Evolutionary conservation across 2,113 vertebrate genomes (phyloP), one percentile per base, ranked within the genome.

Genomic region (Otocyon megalotis): DNA sequence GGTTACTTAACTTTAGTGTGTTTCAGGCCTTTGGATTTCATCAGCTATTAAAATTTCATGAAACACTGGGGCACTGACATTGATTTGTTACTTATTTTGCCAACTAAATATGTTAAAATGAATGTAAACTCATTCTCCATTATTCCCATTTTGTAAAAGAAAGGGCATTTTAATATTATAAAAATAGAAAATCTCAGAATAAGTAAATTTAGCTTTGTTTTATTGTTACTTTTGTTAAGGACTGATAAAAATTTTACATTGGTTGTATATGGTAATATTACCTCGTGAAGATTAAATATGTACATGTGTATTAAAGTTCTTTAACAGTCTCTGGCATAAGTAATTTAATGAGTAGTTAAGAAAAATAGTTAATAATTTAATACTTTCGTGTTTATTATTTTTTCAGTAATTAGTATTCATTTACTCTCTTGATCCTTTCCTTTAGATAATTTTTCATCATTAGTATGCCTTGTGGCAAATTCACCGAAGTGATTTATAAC

Each of bases 51-150:
- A 37, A 87, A 72, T 91, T 94, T 87, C 43, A 15, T 48, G 58
- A 63, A 62, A 50, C 22, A 62, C 5, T 17, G 22, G 56, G 54
- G 48, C 48, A 48, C 87, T 67, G 72, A 37, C 20, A 32, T 4
- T 94, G 35, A 79, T 93, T 93, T 81, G 30, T 63, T 69, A 69
- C 72, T 76, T 81, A 17, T 22, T 93, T 94, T 94, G 67, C 54
- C 26, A 87, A 17, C 28, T 85, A 71, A 91, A 30, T 26, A 17
- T 88, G 48, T 93, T 82, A 72, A 88, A 93, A 48, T 89, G 77
- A 74, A 8, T 30, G 30, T 63, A 56, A 76, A 58, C 16, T 76
- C 24, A 2, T 32, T 74, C 15, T 35, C 24, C 32, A 77, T 22
- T 43, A 15, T 69, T 88, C 16, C 90, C 20, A 54, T n/a, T 71